A percentile compares a stretch with the other conserved stretches of the same genome.
Evolutionary conservation across 1,140 invertebrate species (phyloP).

Genomic region (Stenopsyche tienmushanensis): DNA sequence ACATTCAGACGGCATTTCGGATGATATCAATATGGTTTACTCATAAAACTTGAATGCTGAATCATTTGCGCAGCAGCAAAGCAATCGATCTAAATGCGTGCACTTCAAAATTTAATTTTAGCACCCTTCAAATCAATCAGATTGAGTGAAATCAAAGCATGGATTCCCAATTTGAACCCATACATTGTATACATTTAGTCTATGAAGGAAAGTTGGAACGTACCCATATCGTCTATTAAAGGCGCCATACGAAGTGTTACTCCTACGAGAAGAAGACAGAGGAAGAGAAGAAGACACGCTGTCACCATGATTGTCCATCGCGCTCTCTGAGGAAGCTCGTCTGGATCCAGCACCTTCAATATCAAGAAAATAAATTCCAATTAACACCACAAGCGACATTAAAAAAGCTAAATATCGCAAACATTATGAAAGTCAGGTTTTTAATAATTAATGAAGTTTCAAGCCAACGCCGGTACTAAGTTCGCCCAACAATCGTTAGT

Average conservation of each 20-base stretch:
- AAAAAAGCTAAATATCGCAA: no score
- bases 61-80: not conserved
- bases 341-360: constrained; percentile 63
- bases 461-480: no score
- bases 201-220: constrained; percentile 51
- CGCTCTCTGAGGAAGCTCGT: constrained; percentile 77
- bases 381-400: no score
- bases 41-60: not conserved
- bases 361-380: not conserved
- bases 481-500: no score
- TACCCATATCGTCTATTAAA: constrained; percentile 90
- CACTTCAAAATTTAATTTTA: constrained; percentile 15
- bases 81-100: not conserved
- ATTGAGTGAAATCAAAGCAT: not conserved
- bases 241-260: constrained; percentile 87
- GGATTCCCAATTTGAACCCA: no score
- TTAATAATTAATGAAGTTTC: no score
- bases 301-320: constrained; percentile 87
- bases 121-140: not conserved
- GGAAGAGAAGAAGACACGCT: constrained; percentile 78
- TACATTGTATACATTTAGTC: no score
- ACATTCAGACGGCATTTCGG: not conserved
- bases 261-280: constrained; percentile 85
- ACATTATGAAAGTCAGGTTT: no score
- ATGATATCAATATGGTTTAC: not conserved